A percentile compares a stretch with the other conserved stretches of the same genome.
Conservation (phyloP, 1,140 invertebrate genomes). For the Hypothenemus hampei region DNA sequence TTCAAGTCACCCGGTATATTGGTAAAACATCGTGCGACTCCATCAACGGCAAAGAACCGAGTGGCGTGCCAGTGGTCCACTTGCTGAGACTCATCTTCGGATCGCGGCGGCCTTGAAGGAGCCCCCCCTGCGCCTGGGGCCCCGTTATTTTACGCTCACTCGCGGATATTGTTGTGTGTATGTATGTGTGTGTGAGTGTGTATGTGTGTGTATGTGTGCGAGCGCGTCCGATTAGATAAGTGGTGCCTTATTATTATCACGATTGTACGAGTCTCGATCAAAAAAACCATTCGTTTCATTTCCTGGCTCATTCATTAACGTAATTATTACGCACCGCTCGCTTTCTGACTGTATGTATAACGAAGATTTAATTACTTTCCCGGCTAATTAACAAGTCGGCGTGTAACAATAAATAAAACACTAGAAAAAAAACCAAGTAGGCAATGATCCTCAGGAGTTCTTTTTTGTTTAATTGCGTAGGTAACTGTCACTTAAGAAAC, state of each 20-base stretch:
- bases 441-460: no score
- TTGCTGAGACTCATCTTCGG: constrained; percentile 4
- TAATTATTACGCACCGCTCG: no score
- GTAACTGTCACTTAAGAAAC: no score
- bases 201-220: no score
- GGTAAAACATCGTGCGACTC: neutral
- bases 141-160: constrained; percentile 3
- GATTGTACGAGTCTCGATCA: neutral
- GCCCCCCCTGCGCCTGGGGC: neutral
- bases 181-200: no score
- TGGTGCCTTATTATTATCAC: no score
- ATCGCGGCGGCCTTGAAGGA: constrained; percentile 5
- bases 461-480: neutral
- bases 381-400: no score
- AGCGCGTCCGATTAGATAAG: constrained; percentile 1
- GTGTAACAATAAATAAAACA: no score
- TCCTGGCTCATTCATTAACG: neutral
- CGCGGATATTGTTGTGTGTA: constrained; percentile 9
- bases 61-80: constrained; percentile 1
- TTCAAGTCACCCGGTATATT: no score
- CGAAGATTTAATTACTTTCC: constrained; percentile 2
- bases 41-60: neutral
- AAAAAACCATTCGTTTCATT: neutral
- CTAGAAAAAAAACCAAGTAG: no score
- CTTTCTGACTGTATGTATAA: no score